phyloP scores from a whole-genome alignment of 2,797 vertebrate species.

The Kryptopterus vitreolus region DNA sequence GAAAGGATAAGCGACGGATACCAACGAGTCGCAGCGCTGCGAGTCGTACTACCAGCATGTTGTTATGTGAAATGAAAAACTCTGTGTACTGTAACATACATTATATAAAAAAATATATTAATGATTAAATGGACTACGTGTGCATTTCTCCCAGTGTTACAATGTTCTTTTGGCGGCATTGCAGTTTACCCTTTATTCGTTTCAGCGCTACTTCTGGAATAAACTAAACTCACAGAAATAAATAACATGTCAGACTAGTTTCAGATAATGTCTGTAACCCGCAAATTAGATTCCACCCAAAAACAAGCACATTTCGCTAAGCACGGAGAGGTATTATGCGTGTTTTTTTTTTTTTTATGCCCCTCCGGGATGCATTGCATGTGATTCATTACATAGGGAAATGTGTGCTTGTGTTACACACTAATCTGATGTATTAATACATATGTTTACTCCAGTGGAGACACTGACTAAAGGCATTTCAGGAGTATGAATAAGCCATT shows the following conservation, averaged over 20 bases:
- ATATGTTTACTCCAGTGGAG: slow-evolving; percentile 53
- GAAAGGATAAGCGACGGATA: not conserved
- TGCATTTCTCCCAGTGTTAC: not conserved
- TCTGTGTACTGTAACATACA: not conserved
- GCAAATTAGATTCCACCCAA: slow-evolving; percentile 39
- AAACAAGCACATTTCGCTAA: slow-evolving; percentile 30
- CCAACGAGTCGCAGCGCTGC: not conserved
- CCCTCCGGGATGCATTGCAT: slow-evolving; percentile 38
- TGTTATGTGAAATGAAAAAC: not conserved
- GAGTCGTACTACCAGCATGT: not conserved
- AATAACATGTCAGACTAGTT: slow-evolving; percentile 29
- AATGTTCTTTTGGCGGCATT: slow-evolving; percentile 4
- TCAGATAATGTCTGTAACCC: slow-evolving; percentile 34
- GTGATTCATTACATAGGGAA: slow-evolving; percentile 50
- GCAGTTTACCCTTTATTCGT: not conserved
- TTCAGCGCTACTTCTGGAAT: slow-evolving; percentile 11
- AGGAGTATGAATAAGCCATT: slow-evolving; percentile 60
- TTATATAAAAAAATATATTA: not conserved
- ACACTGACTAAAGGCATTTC: slow-evolving; percentile 59
- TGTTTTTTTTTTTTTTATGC: slow-evolving; percentile 13
- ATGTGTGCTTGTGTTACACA: slow-evolving; percentile 46
- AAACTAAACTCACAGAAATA: slow-evolving; percentile 33
- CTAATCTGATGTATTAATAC: slow-evolving; percentile 56
- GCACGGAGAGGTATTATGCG: slow-evolving; percentile 8
- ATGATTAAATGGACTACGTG: no score